Percentiles rank a stretch among this genome's conserved stretches.
Evolutionary conservation across 2,113 vertebrate species (phyloP).

Genomic region (Perca fluviatilis): DNA sequence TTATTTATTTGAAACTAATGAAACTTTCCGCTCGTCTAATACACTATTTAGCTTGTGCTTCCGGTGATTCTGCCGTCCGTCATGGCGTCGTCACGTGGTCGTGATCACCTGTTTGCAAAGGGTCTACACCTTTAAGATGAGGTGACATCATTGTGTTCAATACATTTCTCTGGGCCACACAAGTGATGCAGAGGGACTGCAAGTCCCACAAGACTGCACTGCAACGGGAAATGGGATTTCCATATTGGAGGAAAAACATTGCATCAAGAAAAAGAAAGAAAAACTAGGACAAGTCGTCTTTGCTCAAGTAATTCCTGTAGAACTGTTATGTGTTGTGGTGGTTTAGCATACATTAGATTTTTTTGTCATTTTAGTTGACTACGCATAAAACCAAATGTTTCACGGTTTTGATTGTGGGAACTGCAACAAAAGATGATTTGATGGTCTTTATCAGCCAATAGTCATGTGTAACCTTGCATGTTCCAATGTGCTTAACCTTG

Average conservation of each 20-base stretch:
- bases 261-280: too few species aligned
- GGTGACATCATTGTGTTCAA: background rate
- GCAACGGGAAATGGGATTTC: background rate
- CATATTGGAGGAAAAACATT: background rate
- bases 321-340: background rate
- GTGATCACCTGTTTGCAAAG: too few species aligned
- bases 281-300: background rate
- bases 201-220: background rate
- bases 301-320: background rate
- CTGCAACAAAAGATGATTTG: background rate
- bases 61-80: too few species aligned
- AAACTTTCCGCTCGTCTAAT: too few species aligned
- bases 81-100: too few species aligned
- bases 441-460: background rate
- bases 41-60: too few species aligned
- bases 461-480: background rate
- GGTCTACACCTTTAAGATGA: background rate
- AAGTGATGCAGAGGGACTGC: background rate
- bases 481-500: background rate
- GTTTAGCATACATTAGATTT: background rate
- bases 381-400: background rate
- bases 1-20: too few species aligned
- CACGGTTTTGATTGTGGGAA: background rate
- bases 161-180: background rate
- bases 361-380: background rate